Conservation (phyloP, 1,140 invertebrate species). For the Drosophila yakuba region DNA sequence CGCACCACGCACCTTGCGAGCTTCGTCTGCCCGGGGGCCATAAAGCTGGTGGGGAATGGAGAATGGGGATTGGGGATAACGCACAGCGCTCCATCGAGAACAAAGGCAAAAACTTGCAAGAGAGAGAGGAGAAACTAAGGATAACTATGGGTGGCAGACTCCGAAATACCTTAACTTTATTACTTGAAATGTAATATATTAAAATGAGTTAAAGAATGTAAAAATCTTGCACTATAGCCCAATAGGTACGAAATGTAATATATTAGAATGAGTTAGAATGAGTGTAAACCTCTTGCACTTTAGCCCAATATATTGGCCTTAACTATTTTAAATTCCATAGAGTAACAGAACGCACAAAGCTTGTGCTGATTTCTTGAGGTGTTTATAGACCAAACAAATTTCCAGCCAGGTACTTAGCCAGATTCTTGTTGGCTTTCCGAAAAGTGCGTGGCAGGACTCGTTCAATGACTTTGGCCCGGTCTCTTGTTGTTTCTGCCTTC, state of each 20-base stretch:
- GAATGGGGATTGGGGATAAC: conserved; percentile 27
- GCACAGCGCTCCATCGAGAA: conserved; percentile 4
- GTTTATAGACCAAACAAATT: background rate
- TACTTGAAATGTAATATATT: background rate
- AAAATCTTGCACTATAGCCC: background rate
- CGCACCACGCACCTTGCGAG: conserved; percentile 52
- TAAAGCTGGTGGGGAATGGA: conserved; percentile 53
- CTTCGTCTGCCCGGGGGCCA: conserved; percentile 58
- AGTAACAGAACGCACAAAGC: background rate
- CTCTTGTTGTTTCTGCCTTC: conserved; percentile 36
- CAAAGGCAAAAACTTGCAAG: conserved; percentile 5
- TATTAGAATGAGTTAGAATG: no score
- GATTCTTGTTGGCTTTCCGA: conserved; percentile 3
- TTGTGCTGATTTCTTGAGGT: background rate
- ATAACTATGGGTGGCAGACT: conserved; percentile 21
- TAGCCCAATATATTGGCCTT: no score
- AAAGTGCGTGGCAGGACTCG: conserved; percentile 66
- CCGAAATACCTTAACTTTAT: conserved; percentile 10
- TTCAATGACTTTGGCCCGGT: conserved; percentile 59
- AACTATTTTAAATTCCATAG: background rate
- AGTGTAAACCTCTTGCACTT: background rate
- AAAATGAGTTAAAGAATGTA: no score
- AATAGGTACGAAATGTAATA: background rate
- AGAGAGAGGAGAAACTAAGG: conserved; percentile 30
- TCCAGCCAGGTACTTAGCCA: conserved; percentile 2